Percentiles rank a stretch among this genome's conserved stretches.
Conservation (phyloP, 2,797 vertebrate genomes). For the Catharus ustulatus region DNA sequence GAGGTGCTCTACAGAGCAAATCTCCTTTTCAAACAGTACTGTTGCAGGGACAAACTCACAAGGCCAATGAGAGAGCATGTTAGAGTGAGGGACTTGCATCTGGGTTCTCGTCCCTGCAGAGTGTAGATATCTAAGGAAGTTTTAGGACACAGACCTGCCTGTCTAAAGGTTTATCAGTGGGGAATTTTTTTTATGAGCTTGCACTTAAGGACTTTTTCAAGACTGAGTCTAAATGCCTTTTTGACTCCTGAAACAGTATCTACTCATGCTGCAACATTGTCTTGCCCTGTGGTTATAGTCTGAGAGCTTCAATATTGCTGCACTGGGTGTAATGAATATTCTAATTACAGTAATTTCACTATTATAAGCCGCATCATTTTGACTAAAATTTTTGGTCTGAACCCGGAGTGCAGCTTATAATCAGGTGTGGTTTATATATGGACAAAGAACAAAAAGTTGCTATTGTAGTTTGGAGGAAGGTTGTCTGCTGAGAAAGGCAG, state of each 20-base stretch:
- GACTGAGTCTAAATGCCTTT: not conserved
- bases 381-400: too few species aligned
- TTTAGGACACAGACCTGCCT: not conserved
- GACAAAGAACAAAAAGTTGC: too few species aligned
- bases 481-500: too few species aligned
- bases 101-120: not conserved
- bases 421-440: too few species aligned
- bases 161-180: not conserved
- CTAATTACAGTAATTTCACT: not conserved
- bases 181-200: not conserved
- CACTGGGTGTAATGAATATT: slow-evolving; percentile 6
- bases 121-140: not conserved
- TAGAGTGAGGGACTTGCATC: not conserved
- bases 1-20: not conserved
- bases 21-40: not conserved
- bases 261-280: not conserved
- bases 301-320: not conserved
- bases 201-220: not conserved
- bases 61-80: not conserved
- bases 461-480: too few species aligned
- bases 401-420: too few species aligned
- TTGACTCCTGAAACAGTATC: not conserved
- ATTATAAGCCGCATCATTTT: too few species aligned
- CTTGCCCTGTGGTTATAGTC: not conserved
- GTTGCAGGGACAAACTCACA: not conserved